Evolutionary conservation across 2,888 invertebrate genomes (phyloP), one percentile per base, ranked within the genome.

Genomic region (Platycnemis pennipes): DNA sequence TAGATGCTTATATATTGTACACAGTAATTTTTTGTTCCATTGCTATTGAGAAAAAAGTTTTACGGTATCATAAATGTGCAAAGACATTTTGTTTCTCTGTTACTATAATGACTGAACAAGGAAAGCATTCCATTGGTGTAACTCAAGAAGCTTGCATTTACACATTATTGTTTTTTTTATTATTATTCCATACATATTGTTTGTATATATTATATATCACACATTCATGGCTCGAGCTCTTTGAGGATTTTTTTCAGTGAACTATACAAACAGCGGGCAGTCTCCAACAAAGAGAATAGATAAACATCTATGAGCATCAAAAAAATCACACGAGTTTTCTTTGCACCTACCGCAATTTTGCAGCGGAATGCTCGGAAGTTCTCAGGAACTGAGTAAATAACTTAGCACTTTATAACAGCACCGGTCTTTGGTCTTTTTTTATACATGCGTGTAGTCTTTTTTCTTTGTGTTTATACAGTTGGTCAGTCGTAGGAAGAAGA

Each of bases 281-380:
- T 91, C 91, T 91, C 91, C 91, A 91, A 91, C 91, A 91, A 91
- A 91, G 91, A 91, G 91, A 91, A 91, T 91, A 91, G 91, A 91
- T 91, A 91, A 91, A 91, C 91, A 91, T 91, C 63, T 91, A 91
- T 91, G 91, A 91, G 91, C 91, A 91, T 91, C 91, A 91, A 91
- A 91, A 91, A 91, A 91, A 91, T 91, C 91, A 91, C 91, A 91
- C 91, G 91, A 63, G 91, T 91, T 91, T 56, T 91, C 91, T 91
- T 91, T 91, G 91, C 91, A 91, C 91, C 91, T 91, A 91, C 91
- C 91, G 91, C 91, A 91, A 91, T 91, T 91, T 91, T 63, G 91
- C 91, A 91, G 91, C 44, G 91, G 91, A 91, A 91, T 91, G 91
- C 91, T 91, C 91, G 91, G 91, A 91, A 91, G 91, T 91, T 91